These are phyloP conservation scores for Tricholauxania praeusta DNA, from an alignment of 2,888 invertebrate genomes.

Conservation along the genomic window DNA sequence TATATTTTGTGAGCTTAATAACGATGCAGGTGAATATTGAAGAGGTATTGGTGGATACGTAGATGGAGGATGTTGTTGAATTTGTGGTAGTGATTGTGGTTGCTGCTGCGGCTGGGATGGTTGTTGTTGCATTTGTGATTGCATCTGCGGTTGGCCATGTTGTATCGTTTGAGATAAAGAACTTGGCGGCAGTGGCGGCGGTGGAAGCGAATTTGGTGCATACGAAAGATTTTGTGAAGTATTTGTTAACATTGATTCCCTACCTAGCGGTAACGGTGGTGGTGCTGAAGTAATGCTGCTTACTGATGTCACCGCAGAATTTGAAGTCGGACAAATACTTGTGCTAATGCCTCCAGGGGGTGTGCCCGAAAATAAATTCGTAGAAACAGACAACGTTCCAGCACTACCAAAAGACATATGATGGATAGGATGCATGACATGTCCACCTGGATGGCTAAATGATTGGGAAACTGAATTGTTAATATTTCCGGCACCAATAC, in stretches of 20 bases:
- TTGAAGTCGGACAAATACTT: conserved; percentile 44
- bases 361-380: conserved; percentile 31
- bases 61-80: conserved; percentile 35
- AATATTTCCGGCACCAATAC: conserved; percentile 1
- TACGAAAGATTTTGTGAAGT: conserved; percentile 30
- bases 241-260: conserved; percentile 10
- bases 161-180: conserved; percentile 54
- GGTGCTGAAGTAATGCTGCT: conserved; percentile 41
- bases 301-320: conserved; percentile 40
- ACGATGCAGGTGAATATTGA: conserved; percentile 27
- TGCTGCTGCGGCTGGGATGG: conserved; percentile 41
- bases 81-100: conserved; percentile 37
- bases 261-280: conserved; percentile 45
- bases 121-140: conserved; percentile 25
- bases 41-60: conserved; percentile 36
- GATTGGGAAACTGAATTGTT: not conserved
- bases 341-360: conserved; percentile 43
- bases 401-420: conserved; percentile 41
- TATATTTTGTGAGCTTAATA: conserved; percentile 29
- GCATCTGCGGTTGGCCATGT: not conserved
- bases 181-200: conserved; percentile 57
- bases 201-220: conserved; percentile 42
- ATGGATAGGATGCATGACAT: conserved; percentile 31
- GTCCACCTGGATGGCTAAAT: conserved; percentile 12
- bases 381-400: conserved; percentile 19